Evolutionary conservation across 2,888 invertebrate species (phyloP), one percentile per base, ranked within the genome.

Genomic region (Sinelater perroti): DNA sequence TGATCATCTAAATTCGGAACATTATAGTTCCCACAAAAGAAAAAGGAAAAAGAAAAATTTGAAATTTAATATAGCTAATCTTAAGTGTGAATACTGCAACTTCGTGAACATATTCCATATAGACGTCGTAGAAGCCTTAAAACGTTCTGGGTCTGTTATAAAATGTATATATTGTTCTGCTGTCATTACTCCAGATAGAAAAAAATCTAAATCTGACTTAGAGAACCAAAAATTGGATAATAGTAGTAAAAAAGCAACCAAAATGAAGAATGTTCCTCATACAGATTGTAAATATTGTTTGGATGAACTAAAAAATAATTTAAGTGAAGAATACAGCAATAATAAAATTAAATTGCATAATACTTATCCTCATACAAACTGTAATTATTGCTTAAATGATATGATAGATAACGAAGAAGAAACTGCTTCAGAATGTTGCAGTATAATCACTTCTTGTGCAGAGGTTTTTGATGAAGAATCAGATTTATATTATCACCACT

Each of bases 201-300:
- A n/a, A n/a, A n/a, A n/a, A n/a, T n/a, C n/a, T n/a, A n/a, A n/a
- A n/a, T n/a, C n/a, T n/a, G n/a, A n/a, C n/a, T n/a, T n/a, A n/a
- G n/a, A 3, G 2, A 2, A 2, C n/a, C 2, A 31, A 2, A 11
- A 31, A 8, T 4, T 2, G 11, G 2, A 10, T 8, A n/a, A n/a
- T 31, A n/a, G 31, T n/a, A n/a, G 2, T 11, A 36, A 36, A 17
- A n/a, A 2, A n/a, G 17, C 17, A 17, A 18, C 1, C 20, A 10
- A 10, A 3, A 8, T 21, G n/a, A n/a, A n/a, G n/a, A n/a, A n/a
- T n/a, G n/a, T 38, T 20, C 17, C 38, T 38, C 38, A 38, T 20
- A 21, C 38, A 40, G 18, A 18, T 24, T 40, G 40, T 14, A 40
- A 40, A 24, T 40, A 40, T 6, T 40, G 40, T 4, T 11, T 2